Base-by-base conservation (phyloP, 2,797 vertebrate genomes). In the Silurus aristotelis region DNA sequence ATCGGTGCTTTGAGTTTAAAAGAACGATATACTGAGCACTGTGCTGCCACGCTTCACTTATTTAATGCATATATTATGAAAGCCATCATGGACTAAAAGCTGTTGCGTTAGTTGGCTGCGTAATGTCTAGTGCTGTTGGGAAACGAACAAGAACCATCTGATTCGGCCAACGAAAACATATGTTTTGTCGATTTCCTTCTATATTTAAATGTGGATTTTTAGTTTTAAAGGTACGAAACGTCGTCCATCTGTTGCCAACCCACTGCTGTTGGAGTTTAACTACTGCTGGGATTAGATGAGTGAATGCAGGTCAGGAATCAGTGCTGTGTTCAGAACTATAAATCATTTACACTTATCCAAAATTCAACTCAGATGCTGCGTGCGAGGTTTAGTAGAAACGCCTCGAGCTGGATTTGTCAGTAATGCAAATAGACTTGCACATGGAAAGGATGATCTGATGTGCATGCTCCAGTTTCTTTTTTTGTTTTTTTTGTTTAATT, bases 1-100 rank as follows among this genome's bases (percentile, higher is more conserved):
- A 92, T 91, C 89, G 87, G 38, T 87, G 87, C 87, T 92, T 94
- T 94, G 93, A 94, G 94, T 95, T 94, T 95, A 93, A 89, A 93
- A 93, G 93, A 94, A 94, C 94, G 93, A 94, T 95, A 95, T n/a
- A n/a, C 20, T 72, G 46, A 94, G 95, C 43, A n/a, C 43, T 72
- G 93, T 92, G 91, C 92, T 92, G 91, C 92, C 91, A 91, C 90
- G 91, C 93, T 93, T 94, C 92, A 92, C 89, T 95, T 93, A 93
- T 93, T 93, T 94, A 94, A 94, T 94, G 91, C 93, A 93, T 94
- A 94, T 94, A 94, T 95, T 95, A 94, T 92, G 89, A 90, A 92
- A 91, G 91, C 93, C 92, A 92, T 91, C 91, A 91, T 89, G 92
- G 92, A 94, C 93, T 94, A 93, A 91, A 87, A 89, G 88, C 77